Percentiles rank a stretch among this genome's conserved stretches.
Evolutionary conservation across 2,113 vertebrate genomes (phyloP).

Genomic region (Axis porcinus): DNA sequence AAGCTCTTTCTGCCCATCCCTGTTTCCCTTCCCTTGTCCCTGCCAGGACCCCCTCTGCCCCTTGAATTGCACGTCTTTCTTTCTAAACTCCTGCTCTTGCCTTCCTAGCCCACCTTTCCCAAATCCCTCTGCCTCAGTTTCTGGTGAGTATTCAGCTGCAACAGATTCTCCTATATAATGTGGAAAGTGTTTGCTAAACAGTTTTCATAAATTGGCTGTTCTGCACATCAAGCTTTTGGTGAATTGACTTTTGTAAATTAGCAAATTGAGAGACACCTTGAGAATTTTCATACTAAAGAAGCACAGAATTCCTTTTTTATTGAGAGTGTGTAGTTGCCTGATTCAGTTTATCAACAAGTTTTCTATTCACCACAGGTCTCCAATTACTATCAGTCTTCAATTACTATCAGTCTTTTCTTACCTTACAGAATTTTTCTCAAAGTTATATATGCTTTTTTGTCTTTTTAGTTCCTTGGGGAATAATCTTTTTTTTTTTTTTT

Average conservation of each 20-base stretch:
- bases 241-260: neutral
- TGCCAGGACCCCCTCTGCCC: accelerated
- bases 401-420: neutral
- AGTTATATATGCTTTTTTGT: neutral
- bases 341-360: neutral
- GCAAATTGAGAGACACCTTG: neutral
- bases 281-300: neutral
- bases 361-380: neutral
- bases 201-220: neutral
- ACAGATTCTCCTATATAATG: neutral
- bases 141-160: neutral
- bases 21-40: neutral
- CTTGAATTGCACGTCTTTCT: neutral
- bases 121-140: neutral
- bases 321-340: neutral
- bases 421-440: neutral
- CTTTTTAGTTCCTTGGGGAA: neutral
- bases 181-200: neutral
- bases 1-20: too few relatives aligned
- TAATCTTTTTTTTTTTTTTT: neutral
- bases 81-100: neutral
- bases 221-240: neutral
- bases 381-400: neutral
- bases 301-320: neutral
- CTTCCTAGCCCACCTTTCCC: neutral